Conservation (phyloP, 2,113 vertebrate genomes). For the Cervus canadensis region DNA sequence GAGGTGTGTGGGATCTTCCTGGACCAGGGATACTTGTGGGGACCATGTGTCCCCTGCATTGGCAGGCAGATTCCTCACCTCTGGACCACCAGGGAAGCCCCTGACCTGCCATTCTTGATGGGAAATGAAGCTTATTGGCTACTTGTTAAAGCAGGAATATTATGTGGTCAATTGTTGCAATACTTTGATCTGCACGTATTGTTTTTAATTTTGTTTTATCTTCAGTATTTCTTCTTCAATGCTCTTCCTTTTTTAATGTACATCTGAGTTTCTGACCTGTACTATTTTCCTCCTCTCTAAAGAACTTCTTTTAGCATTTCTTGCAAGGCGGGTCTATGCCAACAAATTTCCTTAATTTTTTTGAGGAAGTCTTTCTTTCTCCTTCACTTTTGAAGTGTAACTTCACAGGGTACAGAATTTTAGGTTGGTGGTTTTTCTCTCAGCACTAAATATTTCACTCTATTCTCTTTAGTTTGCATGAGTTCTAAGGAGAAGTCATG, state of each 20-base stretch:
- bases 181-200: background rate
- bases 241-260: background rate
- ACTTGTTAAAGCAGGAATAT: background rate
- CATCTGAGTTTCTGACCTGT: background rate
- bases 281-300: background rate
- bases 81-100: background rate
- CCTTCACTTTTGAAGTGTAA: background rate
- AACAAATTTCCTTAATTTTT: background rate
- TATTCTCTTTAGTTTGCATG: background rate
- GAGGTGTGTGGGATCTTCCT: background rate
- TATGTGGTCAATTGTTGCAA: background rate
- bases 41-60: background rate
- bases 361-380: background rate
- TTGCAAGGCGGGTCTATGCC: background rate
- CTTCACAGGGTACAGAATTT: background rate
- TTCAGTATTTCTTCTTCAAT: too few species aligned
- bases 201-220: background rate
- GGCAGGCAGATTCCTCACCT: background rate
- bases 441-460: background rate
- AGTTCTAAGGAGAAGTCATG: background rate
- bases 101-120: background rate
- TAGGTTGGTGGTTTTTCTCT: background rate
- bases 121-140: background rate
- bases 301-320: background rate
- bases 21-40: background rate